Evolutionary conservation across 23 tunicate species (phyloP).

Genomic region (Botrylloides violaceus): DNA sequence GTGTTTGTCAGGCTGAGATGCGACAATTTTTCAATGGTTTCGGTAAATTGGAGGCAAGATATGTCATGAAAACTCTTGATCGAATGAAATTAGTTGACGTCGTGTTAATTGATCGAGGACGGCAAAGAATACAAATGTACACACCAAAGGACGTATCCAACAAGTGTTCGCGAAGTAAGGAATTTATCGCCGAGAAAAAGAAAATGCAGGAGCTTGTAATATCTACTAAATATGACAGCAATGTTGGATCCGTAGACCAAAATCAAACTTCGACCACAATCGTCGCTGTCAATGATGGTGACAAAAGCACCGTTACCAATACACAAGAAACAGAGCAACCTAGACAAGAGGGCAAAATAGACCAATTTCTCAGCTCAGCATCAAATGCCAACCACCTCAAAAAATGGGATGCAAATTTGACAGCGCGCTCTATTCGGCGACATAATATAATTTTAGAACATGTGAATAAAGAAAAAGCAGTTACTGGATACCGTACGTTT

Average conservation of each 20-base stretch:
- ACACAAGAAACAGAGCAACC: background rate
- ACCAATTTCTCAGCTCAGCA: background rate
- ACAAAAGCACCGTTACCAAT: background rate
- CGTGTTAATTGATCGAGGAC: constrained; percentile 67
- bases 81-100: constrained; percentile 32
- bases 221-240: background rate
- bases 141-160: constrained; percentile 46
- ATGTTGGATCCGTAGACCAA: no score
- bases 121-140: constrained; percentile 46
- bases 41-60: constrained; percentile 63
- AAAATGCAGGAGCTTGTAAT: constrained; percentile 31
- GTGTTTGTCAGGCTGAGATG: constrained; percentile 54
- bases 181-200: constrained; percentile 50
- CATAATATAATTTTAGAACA: constrained; percentile 29
- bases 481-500: constrained; percentile 44
- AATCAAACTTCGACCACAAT: no score
- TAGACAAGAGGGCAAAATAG: background rate
- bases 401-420: constrained; percentile 38
- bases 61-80: constrained; percentile 35
- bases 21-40: constrained; percentile 34
- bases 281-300: background rate
- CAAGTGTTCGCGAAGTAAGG: constrained; percentile 30
- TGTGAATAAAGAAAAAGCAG: constrained; percentile 54
- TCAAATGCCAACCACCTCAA: background rate
- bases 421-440: constrained; percentile 55